A percentile compares a stretch with the other conserved stretches of the same genome.
Conservation (phyloP, 2,888 invertebrate genomes). For the Scrobipalpa atriplicella region DNA sequence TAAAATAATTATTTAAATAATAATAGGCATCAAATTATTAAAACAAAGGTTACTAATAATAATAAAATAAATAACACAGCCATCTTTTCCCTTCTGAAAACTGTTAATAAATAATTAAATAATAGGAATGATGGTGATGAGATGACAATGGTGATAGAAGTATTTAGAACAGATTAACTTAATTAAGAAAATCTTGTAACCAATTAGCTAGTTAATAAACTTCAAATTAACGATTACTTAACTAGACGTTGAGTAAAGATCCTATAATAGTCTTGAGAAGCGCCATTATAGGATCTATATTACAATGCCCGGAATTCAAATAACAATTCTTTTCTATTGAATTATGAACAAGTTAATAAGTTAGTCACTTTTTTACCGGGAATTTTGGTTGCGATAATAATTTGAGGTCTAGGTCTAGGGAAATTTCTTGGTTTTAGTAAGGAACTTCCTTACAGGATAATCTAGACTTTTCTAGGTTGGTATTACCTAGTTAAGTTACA, state of each 20-base stretch:
- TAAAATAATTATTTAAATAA: too few species aligned
- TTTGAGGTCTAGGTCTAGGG: not conserved
- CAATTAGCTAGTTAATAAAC: not conserved
- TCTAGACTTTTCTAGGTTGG: too few species aligned
- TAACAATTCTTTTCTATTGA: not conserved
- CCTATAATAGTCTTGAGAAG: not conserved
- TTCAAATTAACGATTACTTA: not conserved
- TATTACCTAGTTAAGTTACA: too few species aligned
- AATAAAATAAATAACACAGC: too few species aligned
- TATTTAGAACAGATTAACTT: not conserved
- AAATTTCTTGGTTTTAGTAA: not conserved
- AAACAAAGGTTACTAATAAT: too few species aligned
- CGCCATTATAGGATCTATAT: not conserved
- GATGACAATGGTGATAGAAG: slow-evolving; percentile 2
- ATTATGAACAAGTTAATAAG: not conserved
- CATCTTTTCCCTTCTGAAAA: too few species aligned
- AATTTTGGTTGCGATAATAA: not conserved
- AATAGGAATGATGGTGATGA: too few species aligned
- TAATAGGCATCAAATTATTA: too few species aligned
- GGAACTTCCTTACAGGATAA: too few species aligned
- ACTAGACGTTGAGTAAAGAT: slow-evolving; percentile 11
- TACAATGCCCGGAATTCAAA: not conserved
- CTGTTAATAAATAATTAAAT: not conserved
- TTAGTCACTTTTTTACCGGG: not conserved
- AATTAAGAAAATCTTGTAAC: not conserved